Base-by-base conservation (phyloP, 2,888 invertebrate species). In the Polietes domitor region DNA sequence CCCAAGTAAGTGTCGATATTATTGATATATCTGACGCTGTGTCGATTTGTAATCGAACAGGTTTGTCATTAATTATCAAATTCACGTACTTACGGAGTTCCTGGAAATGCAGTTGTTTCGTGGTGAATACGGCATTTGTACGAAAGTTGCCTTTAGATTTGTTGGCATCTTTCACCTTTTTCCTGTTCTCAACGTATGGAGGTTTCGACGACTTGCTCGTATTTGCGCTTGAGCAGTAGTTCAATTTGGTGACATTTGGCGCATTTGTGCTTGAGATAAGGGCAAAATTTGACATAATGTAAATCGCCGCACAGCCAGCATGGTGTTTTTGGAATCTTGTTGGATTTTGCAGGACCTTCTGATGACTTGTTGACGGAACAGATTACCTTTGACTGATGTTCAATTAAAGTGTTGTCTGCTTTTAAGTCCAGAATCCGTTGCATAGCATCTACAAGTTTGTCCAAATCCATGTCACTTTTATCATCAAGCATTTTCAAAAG, bases 401-500 rank as follows among this genome's bases (percentile, higher is more conserved):
- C 77, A 63, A 63, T 78, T 32, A 70, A 19, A 10, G 15, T 53
- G 37, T 53, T 78, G n/a, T 72, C 72, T 47, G 50, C 21, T 32
- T 77, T 77, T 9, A 77, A 37, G 24, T 77, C 37, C 2, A 77
- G 15, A 32, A 77, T 77, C 5, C 53, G 58, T 28, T 77, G 50
- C 9, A 53, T 77, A 17, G 71, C 79, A 26, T 79, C 65, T 1
- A 65, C 75, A 37, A 77, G 47, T 43, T 63, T 77, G 4, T 79
- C 75, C n/a, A 65, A n/a, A 43, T 68, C 63, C 41, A 63, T 37
- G 6, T 63, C 32, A 2, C 19, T 41, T 41, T 21, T 28, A 2
- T 78, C 53, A 65, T 82, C 75, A 1, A 79, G 21, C 21, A 71
- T 55, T 65, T 43, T 82, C 0, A 82, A 17, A 2, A 82, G 28